These are phyloP conservation scores for Paramisgurnus dabryanus DNA, from an alignment of 2,113 vertebrate genomes.

Conservation along the genomic window DNA sequence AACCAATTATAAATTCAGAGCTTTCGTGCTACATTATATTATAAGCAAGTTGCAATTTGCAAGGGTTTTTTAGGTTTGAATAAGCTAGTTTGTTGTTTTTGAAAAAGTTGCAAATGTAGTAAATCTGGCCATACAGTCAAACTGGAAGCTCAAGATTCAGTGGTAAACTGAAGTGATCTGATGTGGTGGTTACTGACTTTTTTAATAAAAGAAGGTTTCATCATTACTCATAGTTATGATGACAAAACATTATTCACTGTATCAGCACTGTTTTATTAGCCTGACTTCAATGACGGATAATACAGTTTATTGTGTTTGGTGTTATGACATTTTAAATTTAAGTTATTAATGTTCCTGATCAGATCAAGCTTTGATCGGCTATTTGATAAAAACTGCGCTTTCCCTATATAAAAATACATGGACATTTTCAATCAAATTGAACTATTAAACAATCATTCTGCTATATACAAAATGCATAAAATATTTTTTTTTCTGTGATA, in stretches of 20 bases:
- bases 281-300: constrained; percentile 27
- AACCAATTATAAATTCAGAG: constrained; percentile 33
- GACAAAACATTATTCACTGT: neutral
- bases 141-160: neutral
- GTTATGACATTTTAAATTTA: neutral
- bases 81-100: constrained; percentile 24
- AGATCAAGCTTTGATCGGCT: neutral
- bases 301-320: neutral
- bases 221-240: neutral
- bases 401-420: neutral
- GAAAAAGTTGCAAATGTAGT: constrained; percentile 18
- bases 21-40: constrained; percentile 25
- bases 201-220: neutral
- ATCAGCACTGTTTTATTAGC: constrained; percentile 2
- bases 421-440: too few species aligned
- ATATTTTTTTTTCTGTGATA: constrained; percentile 26
- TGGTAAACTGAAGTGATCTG: too few species aligned
- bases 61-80: constrained; percentile 22
- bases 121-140: neutral
- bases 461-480: neutral
- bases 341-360: neutral
- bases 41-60: constrained; percentile 32
- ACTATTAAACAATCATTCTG: too few species aligned
- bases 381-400: neutral
- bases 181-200: neutral